phyloP scores from a whole-genome alignment of 2,113 vertebrate species.

The Lipophrys pholis region DNA sequence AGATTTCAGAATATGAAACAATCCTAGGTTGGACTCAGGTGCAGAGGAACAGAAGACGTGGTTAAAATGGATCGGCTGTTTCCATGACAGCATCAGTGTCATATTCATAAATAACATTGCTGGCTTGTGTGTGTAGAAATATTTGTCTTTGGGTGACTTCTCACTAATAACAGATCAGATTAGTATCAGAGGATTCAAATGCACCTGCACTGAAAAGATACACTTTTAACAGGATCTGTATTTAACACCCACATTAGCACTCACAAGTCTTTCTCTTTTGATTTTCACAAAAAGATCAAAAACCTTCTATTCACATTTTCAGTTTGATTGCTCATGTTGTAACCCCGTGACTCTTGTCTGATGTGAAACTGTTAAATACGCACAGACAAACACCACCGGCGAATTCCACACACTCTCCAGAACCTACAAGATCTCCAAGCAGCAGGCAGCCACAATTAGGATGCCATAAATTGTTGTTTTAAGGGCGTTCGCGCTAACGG shows the following conservation, averaged over 20 bases:
- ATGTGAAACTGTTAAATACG: not conserved
- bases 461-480: not conserved
- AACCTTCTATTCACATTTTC: not conserved
- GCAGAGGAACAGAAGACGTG: not conserved
- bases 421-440: not conserved
- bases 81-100: constrained; percentile 22
- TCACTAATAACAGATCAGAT: not conserved
- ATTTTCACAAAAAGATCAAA: not conserved
- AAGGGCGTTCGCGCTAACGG: not conserved
- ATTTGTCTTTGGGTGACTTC: constrained; percentile 8
- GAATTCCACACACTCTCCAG: not conserved
- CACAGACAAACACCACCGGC: not conserved
- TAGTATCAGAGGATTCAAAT: not conserved
- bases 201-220: not conserved
- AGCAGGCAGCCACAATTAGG: not conserved
- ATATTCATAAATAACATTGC: constrained; percentile 11
- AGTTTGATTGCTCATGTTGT: not conserved
- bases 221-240: not conserved
- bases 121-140: constrained; percentile 17
- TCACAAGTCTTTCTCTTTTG: not conserved
- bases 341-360: not conserved
- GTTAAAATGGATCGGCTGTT: constrained; percentile 37
- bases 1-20: constrained; percentile 14
- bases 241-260: not conserved
- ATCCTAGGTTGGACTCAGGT: not conserved